Evolutionary conservation across 2,113 vertebrate species (phyloP).

Genomic region (Python bivittatus): DNA sequence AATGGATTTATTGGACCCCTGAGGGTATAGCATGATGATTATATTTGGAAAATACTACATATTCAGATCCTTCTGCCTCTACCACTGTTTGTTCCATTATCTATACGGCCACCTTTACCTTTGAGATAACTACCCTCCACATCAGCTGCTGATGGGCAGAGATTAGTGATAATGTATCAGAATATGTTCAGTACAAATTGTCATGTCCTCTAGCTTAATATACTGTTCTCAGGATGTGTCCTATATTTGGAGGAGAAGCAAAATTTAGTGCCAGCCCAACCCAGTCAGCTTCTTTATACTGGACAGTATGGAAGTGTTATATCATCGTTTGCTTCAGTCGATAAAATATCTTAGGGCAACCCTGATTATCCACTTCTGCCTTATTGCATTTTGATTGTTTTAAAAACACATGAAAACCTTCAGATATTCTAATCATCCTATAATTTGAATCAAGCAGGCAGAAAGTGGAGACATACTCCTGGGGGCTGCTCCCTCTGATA

Average conservation of each 20-base stretch:
- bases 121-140: not conserved
- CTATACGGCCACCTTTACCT: not conserved
- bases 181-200: not conserved
- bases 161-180: not conserved
- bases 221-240: not conserved
- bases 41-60: not conserved
- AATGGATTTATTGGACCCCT: not conserved
- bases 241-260: not conserved
- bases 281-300: not conserved
- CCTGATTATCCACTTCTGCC: not conserved
- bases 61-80: not conserved
- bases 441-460: not conserved
- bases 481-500: not conserved
- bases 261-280: not conserved
- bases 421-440: not conserved
- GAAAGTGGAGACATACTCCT: not conserved
- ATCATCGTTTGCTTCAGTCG: not conserved
- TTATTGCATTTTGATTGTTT: not conserved
- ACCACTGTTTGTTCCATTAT: not conserved
- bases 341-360: not conserved
- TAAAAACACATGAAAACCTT: not conserved
- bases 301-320: not conserved
- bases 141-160: not conserved
- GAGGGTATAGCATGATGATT: not conserved
- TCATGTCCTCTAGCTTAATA: not conserved